A percentile compares a stretch with the other conserved stretches of the same genome.
phyloP scores from a whole-genome alignment of 1,140 invertebrate genomes.

The Oryzaephilus surinamensis region DNA sequence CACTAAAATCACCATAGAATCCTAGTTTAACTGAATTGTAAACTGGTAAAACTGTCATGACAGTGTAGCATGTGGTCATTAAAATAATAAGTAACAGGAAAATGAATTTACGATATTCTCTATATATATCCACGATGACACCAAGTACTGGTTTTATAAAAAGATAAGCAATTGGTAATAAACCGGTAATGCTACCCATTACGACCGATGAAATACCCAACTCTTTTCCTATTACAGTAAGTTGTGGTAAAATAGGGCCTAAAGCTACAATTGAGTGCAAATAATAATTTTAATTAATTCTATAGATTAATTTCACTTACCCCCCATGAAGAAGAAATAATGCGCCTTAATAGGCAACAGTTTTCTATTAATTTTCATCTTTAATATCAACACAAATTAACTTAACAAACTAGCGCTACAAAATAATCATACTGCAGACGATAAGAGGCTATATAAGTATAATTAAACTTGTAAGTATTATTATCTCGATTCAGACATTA shows the following conservation, averaged over 20 bases:
- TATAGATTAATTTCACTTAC: too few species aligned
- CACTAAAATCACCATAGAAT: too few species aligned
- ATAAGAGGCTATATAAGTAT: too few species aligned
- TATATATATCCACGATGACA: slow-evolving; percentile 54
- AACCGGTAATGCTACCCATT: slow-evolving; percentile 59
- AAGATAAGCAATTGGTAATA: slow-evolving; percentile 59
- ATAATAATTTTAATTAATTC: too few species aligned
- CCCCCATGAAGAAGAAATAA: slow-evolving; percentile 72
- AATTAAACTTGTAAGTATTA: too few species aligned
- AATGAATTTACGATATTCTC: slow-evolving; percentile 52
- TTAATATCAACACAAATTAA: too few species aligned
- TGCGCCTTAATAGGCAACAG: slow-evolving; percentile 68
- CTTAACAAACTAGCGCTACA: too few species aligned
- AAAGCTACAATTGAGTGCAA: slow-evolving; percentile 57
- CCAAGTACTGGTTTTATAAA: slow-evolving; percentile 63
- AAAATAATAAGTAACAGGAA: slow-evolving; percentile 52
- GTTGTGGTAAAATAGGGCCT: slow-evolving; percentile 63
- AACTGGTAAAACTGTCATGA: slow-evolving; percentile 57
- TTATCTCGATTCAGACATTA: too few species aligned
- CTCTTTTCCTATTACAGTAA: slow-evolving; percentile 62
- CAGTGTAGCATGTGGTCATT: slow-evolving; percentile 50
- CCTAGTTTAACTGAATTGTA: too few species aligned
- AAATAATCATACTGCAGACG: too few species aligned
- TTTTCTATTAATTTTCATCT: slow-evolving; percentile 48
- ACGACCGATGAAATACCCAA: slow-evolving; percentile 58